Evolutionary conservation across 2,113 vertebrate species (phyloP).

Genomic region (Corythaixoides concolor): DNA sequence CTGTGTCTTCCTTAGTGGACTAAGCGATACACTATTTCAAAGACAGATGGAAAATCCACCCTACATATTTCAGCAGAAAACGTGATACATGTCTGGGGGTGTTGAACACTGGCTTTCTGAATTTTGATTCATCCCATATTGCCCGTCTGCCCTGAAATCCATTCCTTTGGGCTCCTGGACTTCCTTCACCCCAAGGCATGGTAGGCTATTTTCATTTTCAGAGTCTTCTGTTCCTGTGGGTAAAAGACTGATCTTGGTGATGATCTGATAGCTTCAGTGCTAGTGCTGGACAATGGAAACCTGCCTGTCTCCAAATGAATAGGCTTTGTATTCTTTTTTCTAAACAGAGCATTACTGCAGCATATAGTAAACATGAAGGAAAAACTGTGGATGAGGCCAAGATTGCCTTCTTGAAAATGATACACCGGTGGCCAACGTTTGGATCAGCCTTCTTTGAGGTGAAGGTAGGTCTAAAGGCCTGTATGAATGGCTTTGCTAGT

Average conservation of each 20-base stretch:
- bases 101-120: background rate
- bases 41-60: background rate
- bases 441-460: slow-evolving; percentile 98
- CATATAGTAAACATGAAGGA: slow-evolving; percentile 79
- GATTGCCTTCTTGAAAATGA: slow-evolving; percentile 85
- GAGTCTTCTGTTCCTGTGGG: background rate
- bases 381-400: slow-evolving; percentile 86
- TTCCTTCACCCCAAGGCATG: background rate
- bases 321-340: background rate
- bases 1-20: too few species aligned
- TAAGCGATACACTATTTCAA: background rate
- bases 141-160: background rate
- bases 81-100: background rate
- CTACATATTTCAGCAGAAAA: background rate
- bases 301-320: background rate
- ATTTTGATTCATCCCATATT: background rate
- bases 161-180: background rate
- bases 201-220: background rate
- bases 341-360: slow-evolving; percentile 74
- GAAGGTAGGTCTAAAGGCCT: slow-evolving; percentile 80
- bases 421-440: slow-evolving; percentile 89
- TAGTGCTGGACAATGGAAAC: background rate
- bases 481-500: background rate
- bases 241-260: background rate
- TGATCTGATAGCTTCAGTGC: background rate